phyloP scores from a whole-genome alignment of 2,797 vertebrate genomes.

The Pteropus rufus region DNA sequence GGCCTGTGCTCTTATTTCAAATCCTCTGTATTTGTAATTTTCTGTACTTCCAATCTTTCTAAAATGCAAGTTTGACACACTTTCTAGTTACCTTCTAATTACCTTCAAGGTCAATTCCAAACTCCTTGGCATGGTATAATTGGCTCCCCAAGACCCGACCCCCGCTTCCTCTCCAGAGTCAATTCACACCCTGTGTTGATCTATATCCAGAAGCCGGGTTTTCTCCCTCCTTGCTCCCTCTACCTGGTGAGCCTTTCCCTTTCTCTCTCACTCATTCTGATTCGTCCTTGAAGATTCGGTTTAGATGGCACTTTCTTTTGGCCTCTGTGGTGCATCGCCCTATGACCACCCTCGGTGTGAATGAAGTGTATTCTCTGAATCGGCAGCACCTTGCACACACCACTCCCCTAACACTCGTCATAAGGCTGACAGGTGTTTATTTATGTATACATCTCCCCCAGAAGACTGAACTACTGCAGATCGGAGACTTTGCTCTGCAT shows the following conservation, averaged over 20 bases:
- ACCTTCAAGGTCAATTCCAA: background rate
- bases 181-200: background rate
- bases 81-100: background rate
- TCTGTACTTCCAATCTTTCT: background rate
- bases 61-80: background rate
- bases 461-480: background rate
- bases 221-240: background rate
- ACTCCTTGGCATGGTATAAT: background rate
- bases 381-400: background rate
- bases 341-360: background rate
- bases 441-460: background rate
- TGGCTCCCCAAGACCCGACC: background rate
- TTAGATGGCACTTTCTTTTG: background rate
- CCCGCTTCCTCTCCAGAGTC: background rate
- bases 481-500: background rate
- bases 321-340: background rate
- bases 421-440: background rate
- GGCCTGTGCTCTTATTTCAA: background rate
- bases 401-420: background rate
- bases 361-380: background rate
- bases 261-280: background rate
- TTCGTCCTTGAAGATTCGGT: background rate
- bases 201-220: background rate
- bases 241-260: background rate
- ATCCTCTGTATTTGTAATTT: background rate